Evolutionary conservation across 2,888 invertebrate species (phyloP), one percentile per base, ranked within the genome.

Genomic region (Willowsia nigromaculata): DNA sequence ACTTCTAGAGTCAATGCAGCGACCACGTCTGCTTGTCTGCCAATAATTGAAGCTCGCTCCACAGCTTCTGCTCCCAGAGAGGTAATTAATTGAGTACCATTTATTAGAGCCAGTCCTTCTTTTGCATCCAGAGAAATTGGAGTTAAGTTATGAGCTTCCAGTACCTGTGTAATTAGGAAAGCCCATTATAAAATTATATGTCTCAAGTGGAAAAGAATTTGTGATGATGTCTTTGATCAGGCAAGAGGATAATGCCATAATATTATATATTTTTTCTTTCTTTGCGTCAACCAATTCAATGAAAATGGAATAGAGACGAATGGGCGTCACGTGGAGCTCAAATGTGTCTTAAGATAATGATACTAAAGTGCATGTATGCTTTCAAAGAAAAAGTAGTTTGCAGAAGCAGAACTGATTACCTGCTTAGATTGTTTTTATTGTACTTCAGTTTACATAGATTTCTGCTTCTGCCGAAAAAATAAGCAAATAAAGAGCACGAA

Each of bases 31-130:
- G 96, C 96, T 93, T 96, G 96, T 87, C 95, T 93, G 0, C 95
- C 95, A 82, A 96, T 95, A 86, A 94, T 94, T 62, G 94, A 94
- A 0, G 96, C 95, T 91, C 96, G 93, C 93, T 95, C 95, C 0
- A 96, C 94, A 5, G 95, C 96, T 94, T 96, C 95, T 13, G 95
- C 95, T 53, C 96, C 96, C 27, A 96, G 93, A 11, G 96, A 95
- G 11, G 96, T 95, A 68, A 96, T 96, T 90, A 96, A 94, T 93
- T 96, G 96, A 13, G 96, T 96, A 53, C 96, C 96, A 93, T 96
- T 96, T 92, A 96, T 95, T 90, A 96, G 93, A 0, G 95, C 95
- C 27, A 96, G 93, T 1, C 96, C 96, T 94, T 96, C 96, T 93
- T 96, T 96, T 1, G 96, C 94, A 59, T 94, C 94, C 43, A 96